These are phyloP conservation scores for Pionites leucogaster DNA, from an alignment of 2,113 vertebrate species.

Conservation along the genomic window DNA sequence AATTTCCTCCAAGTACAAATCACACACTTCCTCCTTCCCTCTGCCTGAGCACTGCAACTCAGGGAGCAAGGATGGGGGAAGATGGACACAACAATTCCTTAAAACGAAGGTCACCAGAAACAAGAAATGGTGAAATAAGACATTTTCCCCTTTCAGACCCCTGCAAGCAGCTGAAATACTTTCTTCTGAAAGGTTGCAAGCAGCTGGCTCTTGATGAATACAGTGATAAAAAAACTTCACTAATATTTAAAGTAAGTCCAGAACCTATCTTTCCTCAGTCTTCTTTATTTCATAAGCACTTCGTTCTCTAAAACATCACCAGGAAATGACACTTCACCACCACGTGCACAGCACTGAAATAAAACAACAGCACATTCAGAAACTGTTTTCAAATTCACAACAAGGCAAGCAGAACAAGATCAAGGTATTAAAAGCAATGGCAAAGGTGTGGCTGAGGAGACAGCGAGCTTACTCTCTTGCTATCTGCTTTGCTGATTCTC, in stretches of 20 bases:
- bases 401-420: not conserved
- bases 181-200: not conserved
- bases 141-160: not conserved
- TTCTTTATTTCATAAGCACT: constrained; percentile 16
- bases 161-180: not conserved
- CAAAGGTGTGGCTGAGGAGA: not conserved
- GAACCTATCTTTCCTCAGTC: not conserved
- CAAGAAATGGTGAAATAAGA: not conserved
- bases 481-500: not conserved
- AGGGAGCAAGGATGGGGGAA: not conserved
- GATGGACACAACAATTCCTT: not conserved
- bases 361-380: not conserved
- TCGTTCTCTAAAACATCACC: not conserved
- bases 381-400: not conserved
- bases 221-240: not conserved
- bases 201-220: not conserved
- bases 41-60: not conserved
- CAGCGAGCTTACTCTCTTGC: not conserved
- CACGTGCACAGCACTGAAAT: not conserved
- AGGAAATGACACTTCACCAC: not conserved
- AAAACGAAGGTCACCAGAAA: constrained; percentile 12
- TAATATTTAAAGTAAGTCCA: not conserved
- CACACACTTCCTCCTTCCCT: not conserved
- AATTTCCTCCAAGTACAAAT: not conserved
- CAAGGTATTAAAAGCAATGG: not conserved